Base-by-base conservation (phyloP, 2,888 invertebrate genomes). In the Syritta pipiens region DNA sequence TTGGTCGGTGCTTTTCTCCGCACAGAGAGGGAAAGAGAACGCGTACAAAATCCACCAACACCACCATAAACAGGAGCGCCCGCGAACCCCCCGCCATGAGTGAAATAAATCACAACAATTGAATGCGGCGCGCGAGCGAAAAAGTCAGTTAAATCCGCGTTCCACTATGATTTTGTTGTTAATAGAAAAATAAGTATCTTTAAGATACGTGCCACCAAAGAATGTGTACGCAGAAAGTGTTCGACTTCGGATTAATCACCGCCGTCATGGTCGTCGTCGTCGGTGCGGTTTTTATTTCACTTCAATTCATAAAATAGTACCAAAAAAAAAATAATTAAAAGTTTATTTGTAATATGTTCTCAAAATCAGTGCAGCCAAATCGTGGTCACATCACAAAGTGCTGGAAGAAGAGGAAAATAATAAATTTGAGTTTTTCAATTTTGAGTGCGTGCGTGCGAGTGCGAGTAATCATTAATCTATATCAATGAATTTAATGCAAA, bases 401-500 rank as follows among this genome's bases (percentile, higher is more conserved):
- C 1, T 65, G 63, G 24, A 42, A 37, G 20, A 62, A 53, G 48
- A 28, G 42, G 20, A 42, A 46, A 59, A 10, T 53, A 24, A 12
- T n/a, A n/a, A n/a, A n/a, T n/a, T n/a, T n/a, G n/a, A n/a, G n/a
- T 40, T 28, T n/a, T 32, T 12, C 9, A 46, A 53, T 30, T 40
- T 60, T n/a, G 19, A 46, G 74, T 74, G 51, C 26, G 17, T 42
- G 28, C 26, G 10, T 42, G 0, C 20, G 2, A 7, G 53, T n/a
- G 35, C 59, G 51, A 28, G 51, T 48, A 10, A 32, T 24, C 42
- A 65, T 42, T 62, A 37, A 6, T 44, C 26, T 17, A 74, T 37
- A 67, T 62, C 62, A 79, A 68, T 68, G 67, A 74, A 37, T 79
- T 51, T 57, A 68, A 44, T 57, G 74, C 79, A 42, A 79, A 68